Conservation (phyloP, 2,113 vertebrate genomes). For the Ariopsis seemanni region DNA sequence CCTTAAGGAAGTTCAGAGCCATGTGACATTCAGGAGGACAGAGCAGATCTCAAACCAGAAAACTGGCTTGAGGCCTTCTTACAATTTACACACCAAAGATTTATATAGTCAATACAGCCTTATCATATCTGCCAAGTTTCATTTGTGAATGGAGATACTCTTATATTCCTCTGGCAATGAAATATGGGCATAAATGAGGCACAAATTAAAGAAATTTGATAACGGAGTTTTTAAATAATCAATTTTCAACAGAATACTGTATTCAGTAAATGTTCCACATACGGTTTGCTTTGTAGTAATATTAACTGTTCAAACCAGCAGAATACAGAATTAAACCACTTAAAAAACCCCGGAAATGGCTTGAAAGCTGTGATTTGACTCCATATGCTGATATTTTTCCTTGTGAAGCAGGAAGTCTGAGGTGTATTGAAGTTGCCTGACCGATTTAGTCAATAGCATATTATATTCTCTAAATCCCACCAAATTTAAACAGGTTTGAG, state of each 20-base stretch:
- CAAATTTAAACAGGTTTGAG: background rate
- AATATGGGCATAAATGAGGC: background rate
- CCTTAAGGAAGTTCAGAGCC: slow-evolving; percentile 28
- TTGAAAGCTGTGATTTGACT: background rate
- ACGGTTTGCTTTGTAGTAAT: background rate
- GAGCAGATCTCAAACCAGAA: slow-evolving; percentile 19
- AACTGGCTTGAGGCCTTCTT: slow-evolving; percentile 5
- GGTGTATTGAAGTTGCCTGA: background rate
- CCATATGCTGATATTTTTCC: background rate
- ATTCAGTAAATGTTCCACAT: background rate
- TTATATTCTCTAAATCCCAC: background rate
- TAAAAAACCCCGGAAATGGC: background rate
- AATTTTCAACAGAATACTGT: background rate
- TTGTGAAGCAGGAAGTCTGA: background rate
- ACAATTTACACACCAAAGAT: background rate
- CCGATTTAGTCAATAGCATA: background rate
- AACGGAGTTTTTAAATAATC: background rate
- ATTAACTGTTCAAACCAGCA: background rate
- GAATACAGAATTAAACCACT: background rate
- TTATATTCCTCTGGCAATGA: background rate
- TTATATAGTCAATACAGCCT: background rate
- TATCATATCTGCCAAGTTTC: background rate
- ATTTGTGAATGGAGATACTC: background rate
- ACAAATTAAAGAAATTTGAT: background rate
- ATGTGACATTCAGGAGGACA: background rate